A percentile compares a stretch with the other conserved stretches of the same genome.
phyloP scores from a whole-genome alignment of 2,113 vertebrate genomes.

The Sorex araneus region DNA sequence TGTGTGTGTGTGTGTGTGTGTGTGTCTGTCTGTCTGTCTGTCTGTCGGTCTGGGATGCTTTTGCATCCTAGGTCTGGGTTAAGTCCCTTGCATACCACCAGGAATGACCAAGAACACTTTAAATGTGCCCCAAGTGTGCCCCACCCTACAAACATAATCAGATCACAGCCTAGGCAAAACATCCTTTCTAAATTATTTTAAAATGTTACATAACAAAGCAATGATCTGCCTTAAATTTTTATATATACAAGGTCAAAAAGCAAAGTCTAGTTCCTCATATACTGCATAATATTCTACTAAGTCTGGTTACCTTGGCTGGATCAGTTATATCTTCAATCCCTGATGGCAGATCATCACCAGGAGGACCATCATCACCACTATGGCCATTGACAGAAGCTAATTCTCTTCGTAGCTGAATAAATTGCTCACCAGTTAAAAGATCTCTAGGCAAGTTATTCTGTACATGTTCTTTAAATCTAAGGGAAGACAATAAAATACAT shows the following conservation, averaged over 20 bases:
- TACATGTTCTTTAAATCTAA: conserved; percentile 98
- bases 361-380: conserved; percentile 88
- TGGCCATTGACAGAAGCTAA: conserved; percentile 93
- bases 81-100: too few species aligned
- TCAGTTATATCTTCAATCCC: conserved; percentile 96
- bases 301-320: conserved; percentile 93
- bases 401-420: conserved; percentile 95
- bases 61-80: too few species aligned
- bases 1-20: too few species aligned
- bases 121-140: too few species aligned
- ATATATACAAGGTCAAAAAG: not conserved
- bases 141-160: not conserved
- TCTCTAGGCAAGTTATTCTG: conserved; percentile 97
- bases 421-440: conserved; percentile 95
- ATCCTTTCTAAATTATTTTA: conserved; percentile 21
- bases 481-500: conserved; percentile 56
- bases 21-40: too few species aligned
- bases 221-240: conserved; percentile 19
- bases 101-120: too few species aligned
- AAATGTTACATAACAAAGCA: not conserved
- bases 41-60: too few species aligned
- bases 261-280: conserved; percentile 2
- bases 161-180: conserved; percentile 32
- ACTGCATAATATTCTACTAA: not conserved
- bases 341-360: conserved; percentile 93